Conservation (phyloP, 1,140 invertebrate genomes). For the Sweltsa coloradensis region DNA sequence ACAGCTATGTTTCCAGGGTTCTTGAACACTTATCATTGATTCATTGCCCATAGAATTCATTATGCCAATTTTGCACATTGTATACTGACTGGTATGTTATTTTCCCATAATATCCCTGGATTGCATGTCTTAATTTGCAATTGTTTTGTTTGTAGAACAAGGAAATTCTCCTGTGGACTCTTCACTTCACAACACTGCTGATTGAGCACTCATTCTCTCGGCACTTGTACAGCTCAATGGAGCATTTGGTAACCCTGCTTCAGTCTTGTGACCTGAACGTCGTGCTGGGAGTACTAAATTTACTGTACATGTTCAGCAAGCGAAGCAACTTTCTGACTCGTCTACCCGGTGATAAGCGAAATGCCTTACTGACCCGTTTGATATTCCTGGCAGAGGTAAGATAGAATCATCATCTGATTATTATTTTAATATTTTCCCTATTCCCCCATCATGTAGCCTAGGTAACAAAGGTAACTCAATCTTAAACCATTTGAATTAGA, state of each 20-base stretch:
- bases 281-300: conserved; percentile 73
- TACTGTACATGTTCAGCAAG: conserved; percentile 88
- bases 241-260: conserved; percentile 70
- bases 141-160: conserved; percentile 44
- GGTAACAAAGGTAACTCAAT: too few species aligned
- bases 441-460: conserved; percentile 1
- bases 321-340: conserved; percentile 81
- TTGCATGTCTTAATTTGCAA: conserved; percentile 5
- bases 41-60: neutral
- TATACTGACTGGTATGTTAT: too few species aligned
- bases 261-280: conserved; percentile 78
- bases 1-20: too few species aligned
- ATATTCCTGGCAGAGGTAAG: conserved; percentile 70
- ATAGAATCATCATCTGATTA: conserved; percentile 10
- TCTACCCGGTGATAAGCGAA: conserved; percentile 57
- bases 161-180: conserved; percentile 60
- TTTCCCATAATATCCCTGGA: conserved; percentile 1
- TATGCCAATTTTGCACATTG: neutral
- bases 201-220: conserved; percentile 87
- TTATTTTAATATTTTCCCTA: conserved; percentile 11
- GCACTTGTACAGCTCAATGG: conserved; percentile 85
- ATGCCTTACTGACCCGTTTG: conserved; percentile 60
- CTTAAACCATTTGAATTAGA: neutral
- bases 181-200: conserved; percentile 74
- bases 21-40: neutral